Base-by-base conservation (phyloP, 2,797 vertebrate species). In the Threskiornis aethiopicus region DNA sequence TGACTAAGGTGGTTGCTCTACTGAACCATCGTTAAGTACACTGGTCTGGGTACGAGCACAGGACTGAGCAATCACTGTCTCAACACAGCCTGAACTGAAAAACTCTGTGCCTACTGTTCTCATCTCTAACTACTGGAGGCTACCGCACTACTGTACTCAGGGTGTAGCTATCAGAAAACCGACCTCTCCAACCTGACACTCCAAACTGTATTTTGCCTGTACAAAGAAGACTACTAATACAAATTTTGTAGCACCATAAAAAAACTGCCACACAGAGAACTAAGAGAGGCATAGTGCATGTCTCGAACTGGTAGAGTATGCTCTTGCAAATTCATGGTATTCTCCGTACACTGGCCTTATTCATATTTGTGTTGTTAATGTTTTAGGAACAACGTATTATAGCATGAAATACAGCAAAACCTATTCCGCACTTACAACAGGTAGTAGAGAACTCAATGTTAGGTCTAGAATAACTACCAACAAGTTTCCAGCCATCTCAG, bases 21-120 rank as follows among this genome's bases (percentile, higher is more conserved):
- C 2, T 37, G 21, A 89, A 28, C 52, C 29, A 61, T 3, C 3
- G 5, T 6, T 14, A 26, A n/a, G 65, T 7, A 15, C 7, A 11
- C 2, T 3, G 57, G 21, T 37, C 49, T 29, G 47, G 44, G 16
- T 7, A 10, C 0, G 0, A 67, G 51, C 87, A 51, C 17, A 67
- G 69, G 65, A 31, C 2, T 4, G 42, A 79, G 70, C 28, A 55
- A 16, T 4, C 28, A n/a, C 29, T 26, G 67, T 17, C 62, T 37
- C 24, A 28, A 12, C 28, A 33, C 1, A 37, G 54, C 10, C 39
- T 13, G 14, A 55, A 13, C 35, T 39, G 54, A 70, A 62, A 37
- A 42, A 10, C 35, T 42, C 20, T 10, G 29, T 8, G 39, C n/a
- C 33, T 22, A 2, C 31, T 52, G 8, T 6, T 37, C 46, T 42